Evolutionary conservation across 1,140 invertebrate species (phyloP).

Genomic region (Bombus vancouverensis): DNA sequence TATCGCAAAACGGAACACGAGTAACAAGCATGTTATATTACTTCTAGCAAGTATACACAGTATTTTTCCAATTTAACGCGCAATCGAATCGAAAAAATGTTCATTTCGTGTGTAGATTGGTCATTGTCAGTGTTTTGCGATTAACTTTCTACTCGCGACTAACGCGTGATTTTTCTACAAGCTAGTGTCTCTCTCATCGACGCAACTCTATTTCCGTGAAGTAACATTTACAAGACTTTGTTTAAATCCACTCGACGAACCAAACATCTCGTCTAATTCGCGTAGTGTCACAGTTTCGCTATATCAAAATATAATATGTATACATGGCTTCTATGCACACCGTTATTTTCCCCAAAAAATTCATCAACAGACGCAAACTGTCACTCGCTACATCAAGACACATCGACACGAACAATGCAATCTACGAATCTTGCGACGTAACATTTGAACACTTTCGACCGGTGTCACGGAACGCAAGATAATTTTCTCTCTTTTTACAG

Average conservation of each 20-base stretch:
- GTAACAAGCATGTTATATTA: neutral
- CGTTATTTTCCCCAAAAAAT: neutral
- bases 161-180: neutral
- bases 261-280: neutral
- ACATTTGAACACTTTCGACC: neutral
- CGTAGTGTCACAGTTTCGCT: neutral
- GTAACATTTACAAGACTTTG: neutral
- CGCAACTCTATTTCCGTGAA: neutral
- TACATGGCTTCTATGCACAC: neutral
- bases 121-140: neutral
- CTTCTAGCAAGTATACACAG: neutral
- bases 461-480: neutral
- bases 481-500: neutral
- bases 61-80: neutral
- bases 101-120: neutral
- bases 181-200: neutral
- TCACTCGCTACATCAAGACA: neutral
- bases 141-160: neutral
- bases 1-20: neutral
- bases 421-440: neutral
- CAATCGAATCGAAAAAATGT: neutral
- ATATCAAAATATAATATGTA: neutral
- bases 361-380: neutral
- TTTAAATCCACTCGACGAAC: neutral
- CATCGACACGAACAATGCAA: slow-evolving; percentile 14